Evolutionary conservation across 2,113 vertebrate genomes (phyloP), one percentile per base, ranked within the genome.

Genomic region (Tetraodon nigroviridis): DNA sequence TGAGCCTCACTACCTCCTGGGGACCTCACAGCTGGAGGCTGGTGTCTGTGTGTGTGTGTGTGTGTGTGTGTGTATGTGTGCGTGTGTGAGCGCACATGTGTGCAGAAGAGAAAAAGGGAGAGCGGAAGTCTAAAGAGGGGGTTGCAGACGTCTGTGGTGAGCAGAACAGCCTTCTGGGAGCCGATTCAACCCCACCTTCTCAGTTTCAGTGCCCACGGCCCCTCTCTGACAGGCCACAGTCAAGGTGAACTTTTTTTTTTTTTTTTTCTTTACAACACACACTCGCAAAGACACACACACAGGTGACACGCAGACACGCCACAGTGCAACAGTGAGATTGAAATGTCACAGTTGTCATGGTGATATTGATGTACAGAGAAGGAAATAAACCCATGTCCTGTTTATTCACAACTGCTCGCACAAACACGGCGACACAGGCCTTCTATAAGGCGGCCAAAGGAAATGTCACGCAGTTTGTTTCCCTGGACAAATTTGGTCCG

Each of bases 1-100:
- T 87, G 76, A 90, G 90, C 89, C 87, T 76, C 88, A 87, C 78
- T 79, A 88, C 88, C 87, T 86, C 79, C 77, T 48, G 61, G 86
- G 87, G 90, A 91, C 90, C 75, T 85, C 90, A 84, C 86, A 86
- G 87, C 82, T 87, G 86, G 74, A 75, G 79, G 87, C 75, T 76
- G 75, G 85, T 17, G 19, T 72, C 60, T 60, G 52, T 64, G 65
- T 58, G 62, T 64, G 59, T 61, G 42, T 52, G 53, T 55, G 61
- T 68, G 63, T 46, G 55, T 50, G 55, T 55, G 19, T 72, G 64
- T 60, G 52, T 64, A 62, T 58, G 62, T 64, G 59, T 61, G 42
- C 50, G 53, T 55, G 61, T 68, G 63, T 46, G 55, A 47, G 55
- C 52, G 50, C 66, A 48, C 62, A 46, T 61, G 58, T 49, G 52